Evolutionary conservation across 23 tunicate species (phyloP).

Genomic region (Styela clava): DNA sequence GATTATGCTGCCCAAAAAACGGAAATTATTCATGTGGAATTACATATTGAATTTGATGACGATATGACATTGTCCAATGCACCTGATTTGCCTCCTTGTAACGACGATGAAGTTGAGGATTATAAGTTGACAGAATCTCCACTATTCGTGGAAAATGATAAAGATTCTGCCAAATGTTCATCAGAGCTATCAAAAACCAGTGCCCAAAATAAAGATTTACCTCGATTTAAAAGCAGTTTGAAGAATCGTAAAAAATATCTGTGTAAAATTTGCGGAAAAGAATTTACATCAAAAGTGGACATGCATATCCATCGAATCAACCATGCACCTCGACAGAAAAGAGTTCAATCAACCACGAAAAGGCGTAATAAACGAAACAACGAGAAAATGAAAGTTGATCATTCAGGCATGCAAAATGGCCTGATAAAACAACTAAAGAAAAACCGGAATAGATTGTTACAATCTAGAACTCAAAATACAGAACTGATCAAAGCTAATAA

Average conservation of each 20-base stretch:
- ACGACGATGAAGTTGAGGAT: no score
- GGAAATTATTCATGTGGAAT: no score
- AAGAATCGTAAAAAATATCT: background rate
- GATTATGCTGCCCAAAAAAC: background rate
- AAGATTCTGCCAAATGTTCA: background rate
- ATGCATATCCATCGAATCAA: conserved; percentile 18
- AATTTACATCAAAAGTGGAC: background rate
- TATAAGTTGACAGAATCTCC: background rate
- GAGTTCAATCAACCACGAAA: background rate
- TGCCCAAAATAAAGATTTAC: background rate
- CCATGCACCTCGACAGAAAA: background rate
- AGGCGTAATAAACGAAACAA: background rate
- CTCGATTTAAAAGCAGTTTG: background rate
- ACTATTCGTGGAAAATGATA: background rate
- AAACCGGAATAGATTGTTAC: background rate
- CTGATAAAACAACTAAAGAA: no score
- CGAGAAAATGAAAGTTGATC: background rate
- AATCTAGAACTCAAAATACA: background rate
- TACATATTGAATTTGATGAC: no score
- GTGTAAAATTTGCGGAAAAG: conserved; percentile 6
- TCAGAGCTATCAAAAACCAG: background rate
- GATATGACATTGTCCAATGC: no score
- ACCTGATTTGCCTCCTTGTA: no score
- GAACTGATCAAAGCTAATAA: background rate
- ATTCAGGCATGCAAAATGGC: background rate